Evolutionary conservation across 2,797 vertebrate species (phyloP), one percentile per base, ranked within the genome.

Genomic region (Tenualosa thibaudeaui): DNA sequence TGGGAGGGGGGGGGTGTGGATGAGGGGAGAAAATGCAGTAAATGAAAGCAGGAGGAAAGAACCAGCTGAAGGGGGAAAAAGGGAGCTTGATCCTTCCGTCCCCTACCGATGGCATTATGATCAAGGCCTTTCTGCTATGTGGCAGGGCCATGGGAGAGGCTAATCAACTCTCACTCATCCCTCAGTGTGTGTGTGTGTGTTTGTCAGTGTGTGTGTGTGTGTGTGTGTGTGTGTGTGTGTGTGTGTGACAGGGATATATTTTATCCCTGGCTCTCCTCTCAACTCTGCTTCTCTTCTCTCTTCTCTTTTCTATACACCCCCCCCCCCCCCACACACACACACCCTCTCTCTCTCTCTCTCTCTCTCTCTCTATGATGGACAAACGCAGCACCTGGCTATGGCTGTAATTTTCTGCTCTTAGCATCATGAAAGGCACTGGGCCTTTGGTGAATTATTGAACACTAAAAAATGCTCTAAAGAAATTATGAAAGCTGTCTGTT

Each of bases 301-400:
- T 58, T 5, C 60, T 82, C 86, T 85, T 12, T 7, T 26, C 43
- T 58, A 0, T 24, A 50, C 83, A 37, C 86, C 89, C 71, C 53
- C 60, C 26, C 43, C 50, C 8, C 88, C 81, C 83, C 92, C 89
- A 88, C 50, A 65, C 50, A 40, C 86, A 88, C 89, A 81, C 53
- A 60, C 26, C 50, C 58, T 13, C 88, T 82, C 83, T 81, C 49
- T 88, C 17, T 6, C 17, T 46, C 71, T 46, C 37, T 71, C 37
- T 37, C 37, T 37, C 12, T 31, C 26, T 56, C 54, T 43, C 37
- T 75, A 3, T 75, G 31, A 40, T 75, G 37, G 17, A 75, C 5
- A 3, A 19, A 37, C 15, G 43, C 31, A 8, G 40, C 37, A 78
- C 71, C 71, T 78, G 37, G 5, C 40, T 22, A 40, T 78, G 71